Evolutionary conservation across 2,113 vertebrate genomes (phyloP).

Genomic region (Willisornis vidua): DNA sequence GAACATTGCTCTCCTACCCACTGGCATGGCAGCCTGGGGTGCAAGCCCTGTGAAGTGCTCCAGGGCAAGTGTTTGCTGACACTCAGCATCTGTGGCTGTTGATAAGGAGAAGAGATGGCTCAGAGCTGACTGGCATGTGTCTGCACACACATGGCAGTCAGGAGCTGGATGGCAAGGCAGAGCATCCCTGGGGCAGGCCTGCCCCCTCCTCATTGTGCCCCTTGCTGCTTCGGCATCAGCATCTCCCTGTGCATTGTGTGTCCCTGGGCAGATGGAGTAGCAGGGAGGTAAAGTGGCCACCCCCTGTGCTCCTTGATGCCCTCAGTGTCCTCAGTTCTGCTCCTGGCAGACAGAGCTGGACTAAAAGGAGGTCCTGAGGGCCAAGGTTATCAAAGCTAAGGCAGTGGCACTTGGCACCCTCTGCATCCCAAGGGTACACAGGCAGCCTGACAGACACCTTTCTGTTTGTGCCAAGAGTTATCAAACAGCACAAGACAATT

Average conservation of each 20-base stretch:
- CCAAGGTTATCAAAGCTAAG: fast-evolving
- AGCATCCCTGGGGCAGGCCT: neutral
- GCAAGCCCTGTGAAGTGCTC: fast-evolving
- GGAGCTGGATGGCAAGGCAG: neutral
- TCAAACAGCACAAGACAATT: conserved; percentile 48
- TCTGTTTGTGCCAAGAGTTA: fast-evolving
- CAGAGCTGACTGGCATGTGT: neutral
- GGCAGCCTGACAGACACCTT: neutral
- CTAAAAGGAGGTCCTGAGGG: neutral
- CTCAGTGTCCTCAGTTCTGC: neutral
- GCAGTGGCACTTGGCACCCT: fast-evolving
- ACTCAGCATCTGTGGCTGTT: neutral
- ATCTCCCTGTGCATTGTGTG: fast-evolving
- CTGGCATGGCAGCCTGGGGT: neutral
- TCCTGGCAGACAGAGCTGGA: fast-evolving
- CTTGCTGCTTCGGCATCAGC: neutral
- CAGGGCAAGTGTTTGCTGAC: neutral
- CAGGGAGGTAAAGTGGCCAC: neutral
- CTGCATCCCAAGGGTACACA: fast-evolving
- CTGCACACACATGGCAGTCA: neutral
- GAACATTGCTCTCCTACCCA: fast-evolving
- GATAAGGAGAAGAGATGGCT: neutral
- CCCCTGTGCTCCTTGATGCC: neutral
- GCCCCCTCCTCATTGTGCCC: neutral
- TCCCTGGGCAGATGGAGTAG: neutral